These are phyloP conservation scores for Noctua janthina DNA, from an alignment of 2,888 invertebrate genomes.

Conservation along the genomic window DNA sequence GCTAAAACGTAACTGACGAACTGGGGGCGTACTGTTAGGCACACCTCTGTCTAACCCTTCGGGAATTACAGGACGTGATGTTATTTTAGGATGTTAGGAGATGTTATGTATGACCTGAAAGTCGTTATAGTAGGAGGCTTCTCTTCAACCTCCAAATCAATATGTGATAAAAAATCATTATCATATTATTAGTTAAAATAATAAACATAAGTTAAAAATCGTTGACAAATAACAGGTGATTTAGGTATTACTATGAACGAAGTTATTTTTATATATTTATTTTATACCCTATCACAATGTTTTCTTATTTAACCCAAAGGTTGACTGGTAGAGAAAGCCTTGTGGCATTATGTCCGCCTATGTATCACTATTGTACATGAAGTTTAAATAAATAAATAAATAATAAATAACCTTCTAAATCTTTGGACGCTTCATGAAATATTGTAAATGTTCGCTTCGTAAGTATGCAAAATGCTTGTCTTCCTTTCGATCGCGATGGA, in stretches of 20 bases:
- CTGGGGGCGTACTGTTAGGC: too few species aligned
- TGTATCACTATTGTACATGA: too few species aligned
- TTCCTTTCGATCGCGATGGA: neutral
- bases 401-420: neutral
- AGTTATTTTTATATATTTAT: too few species aligned
- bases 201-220: neutral
- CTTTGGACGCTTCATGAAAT: neutral
- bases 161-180: neutral
- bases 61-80: neutral
- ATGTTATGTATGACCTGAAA: too few species aligned
- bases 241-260: neutral
- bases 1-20: too few species aligned
- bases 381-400: too few species aligned
- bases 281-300: too few species aligned
- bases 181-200: neutral
- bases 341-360: too few species aligned
- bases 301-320: too few species aligned
- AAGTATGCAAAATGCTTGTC: slow-evolving; percentile 14
- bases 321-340: too few species aligned
- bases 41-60: neutral
- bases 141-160: neutral
- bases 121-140: neutral
- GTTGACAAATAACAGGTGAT: neutral
- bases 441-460: neutral
- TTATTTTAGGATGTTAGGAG: neutral